A percentile compares a stretch with the other conserved stretches of the same genome.
phyloP scores from a whole-genome alignment of 2,113 vertebrate genomes.

The Gadus chalcogrammus region DNA sequence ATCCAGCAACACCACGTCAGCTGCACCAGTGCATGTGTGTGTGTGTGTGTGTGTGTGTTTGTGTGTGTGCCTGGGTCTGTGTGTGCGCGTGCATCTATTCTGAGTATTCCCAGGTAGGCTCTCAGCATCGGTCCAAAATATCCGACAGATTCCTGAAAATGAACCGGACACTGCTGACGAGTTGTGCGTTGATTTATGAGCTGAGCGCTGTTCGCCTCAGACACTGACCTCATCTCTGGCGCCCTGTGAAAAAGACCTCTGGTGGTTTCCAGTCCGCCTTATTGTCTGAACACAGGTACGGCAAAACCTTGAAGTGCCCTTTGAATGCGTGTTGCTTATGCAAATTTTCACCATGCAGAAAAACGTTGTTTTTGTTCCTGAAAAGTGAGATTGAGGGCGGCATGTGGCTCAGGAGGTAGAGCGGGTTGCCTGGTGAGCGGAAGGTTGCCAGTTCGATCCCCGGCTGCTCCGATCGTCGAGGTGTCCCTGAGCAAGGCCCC shows the following conservation, averaged over 20 bases:
- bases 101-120: constrained; percentile 35
- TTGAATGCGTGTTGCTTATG: neutral
- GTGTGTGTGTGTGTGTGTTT: too few relatives aligned
- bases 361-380: too few relatives aligned
- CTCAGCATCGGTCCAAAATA: constrained; percentile 40
- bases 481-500: too few relatives aligned
- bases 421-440: too few relatives aligned
- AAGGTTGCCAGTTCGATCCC: too few relatives aligned
- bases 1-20: constrained; percentile 31
- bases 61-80: too few relatives aligned
- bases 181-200: constrained; percentile 49
- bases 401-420: too few relatives aligned
- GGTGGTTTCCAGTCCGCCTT: constrained; percentile 20
- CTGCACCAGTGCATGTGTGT: constrained; percentile 42
- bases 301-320: constrained; percentile 20
- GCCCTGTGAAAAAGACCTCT: constrained; percentile 31
- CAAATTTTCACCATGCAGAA: too few relatives aligned
- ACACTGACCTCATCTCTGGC: constrained; percentile 48
- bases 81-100: constrained; percentile 20
- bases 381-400: too few relatives aligned
- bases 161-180: constrained; percentile 51
- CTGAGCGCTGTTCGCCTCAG: constrained; percentile 32
- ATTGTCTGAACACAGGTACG: constrained; percentile 21
- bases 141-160: constrained; percentile 52
- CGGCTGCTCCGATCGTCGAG: too few relatives aligned